Conservation (phyloP, 2,797 vertebrate genomes). For the Carcharodon carcharias region DNA sequence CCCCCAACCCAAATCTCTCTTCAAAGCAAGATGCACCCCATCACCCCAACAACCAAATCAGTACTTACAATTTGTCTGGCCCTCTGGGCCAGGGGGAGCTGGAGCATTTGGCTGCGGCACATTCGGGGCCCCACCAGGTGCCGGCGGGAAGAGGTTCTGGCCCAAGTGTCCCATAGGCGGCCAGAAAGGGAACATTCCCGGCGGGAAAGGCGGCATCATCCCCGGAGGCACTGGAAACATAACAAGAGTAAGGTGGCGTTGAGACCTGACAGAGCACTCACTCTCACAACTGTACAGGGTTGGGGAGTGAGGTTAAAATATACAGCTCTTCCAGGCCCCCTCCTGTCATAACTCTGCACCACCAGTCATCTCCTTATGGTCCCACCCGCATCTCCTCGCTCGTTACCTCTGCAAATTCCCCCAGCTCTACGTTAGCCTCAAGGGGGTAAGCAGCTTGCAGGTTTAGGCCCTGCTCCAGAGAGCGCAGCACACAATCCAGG, state of each 20-base stretch:
- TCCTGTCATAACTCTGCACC: too few relatives aligned
- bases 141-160: constrained; percentile 66
- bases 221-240: constrained; percentile 69
- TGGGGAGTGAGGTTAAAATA: too few relatives aligned
- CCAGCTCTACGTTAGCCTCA: not conserved
- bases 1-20: too few relatives aligned
- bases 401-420: not conserved
- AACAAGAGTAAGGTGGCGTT: not conserved
- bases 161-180: constrained; percentile 59
- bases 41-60: not conserved
- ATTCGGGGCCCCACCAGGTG: constrained; percentile 53
- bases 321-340: too few relatives aligned
- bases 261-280: not conserved
- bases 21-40: too few relatives aligned
- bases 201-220: constrained; percentile 84
- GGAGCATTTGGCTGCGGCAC: constrained; percentile 51
- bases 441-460: too few relatives aligned
- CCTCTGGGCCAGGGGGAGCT: constrained; percentile 46
- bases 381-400: not conserved
- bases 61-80: constrained; percentile 55
- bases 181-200: constrained; percentile 88
- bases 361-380: not conserved
- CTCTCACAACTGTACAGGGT: too few relatives aligned
- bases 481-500: not conserved
- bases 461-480: too few relatives aligned